Evolutionary conservation across 2,888 invertebrate genomes (phyloP).

Genomic region (Conistra vaccinii): DNA sequence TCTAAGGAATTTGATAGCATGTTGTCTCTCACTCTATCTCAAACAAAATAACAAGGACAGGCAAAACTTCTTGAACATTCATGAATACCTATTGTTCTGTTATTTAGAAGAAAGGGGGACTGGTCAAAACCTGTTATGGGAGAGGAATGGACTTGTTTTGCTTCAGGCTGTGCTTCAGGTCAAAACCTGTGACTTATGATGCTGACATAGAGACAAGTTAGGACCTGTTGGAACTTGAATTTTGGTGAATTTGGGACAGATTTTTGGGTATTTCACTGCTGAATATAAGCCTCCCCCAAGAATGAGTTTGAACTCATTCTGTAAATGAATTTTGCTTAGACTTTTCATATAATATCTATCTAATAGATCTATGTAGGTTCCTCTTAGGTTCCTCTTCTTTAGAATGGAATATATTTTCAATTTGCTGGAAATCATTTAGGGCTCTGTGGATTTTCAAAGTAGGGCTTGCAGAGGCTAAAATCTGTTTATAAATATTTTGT

Average conservation of each 20-base stretch:
- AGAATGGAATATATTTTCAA: no score
- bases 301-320: no score
- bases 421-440: no score
- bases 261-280: background rate
- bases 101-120: background rate
- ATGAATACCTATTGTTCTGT: constrained; percentile 16
- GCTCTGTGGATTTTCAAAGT: no score
- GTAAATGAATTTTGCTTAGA: no score
- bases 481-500: no score
- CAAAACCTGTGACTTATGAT: constrained; percentile 3
- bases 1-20: background rate
- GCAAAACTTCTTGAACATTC: background rate
- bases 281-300: no score
- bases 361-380: no score
- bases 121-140: constrained; percentile 8
- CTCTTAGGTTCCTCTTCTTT: no score
- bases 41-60: background rate
- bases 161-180: constrained; percentile 20
- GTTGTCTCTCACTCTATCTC: background rate
- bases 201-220: constrained; percentile 26
- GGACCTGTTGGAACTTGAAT: constrained; percentile 23
- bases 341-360: no score
- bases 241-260: background rate
- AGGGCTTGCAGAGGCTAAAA: no score
- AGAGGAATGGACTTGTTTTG: background rate